Evolutionary conservation across 2,888 invertebrate species (phyloP).

Genomic region (Diarsia rubi): DNA sequence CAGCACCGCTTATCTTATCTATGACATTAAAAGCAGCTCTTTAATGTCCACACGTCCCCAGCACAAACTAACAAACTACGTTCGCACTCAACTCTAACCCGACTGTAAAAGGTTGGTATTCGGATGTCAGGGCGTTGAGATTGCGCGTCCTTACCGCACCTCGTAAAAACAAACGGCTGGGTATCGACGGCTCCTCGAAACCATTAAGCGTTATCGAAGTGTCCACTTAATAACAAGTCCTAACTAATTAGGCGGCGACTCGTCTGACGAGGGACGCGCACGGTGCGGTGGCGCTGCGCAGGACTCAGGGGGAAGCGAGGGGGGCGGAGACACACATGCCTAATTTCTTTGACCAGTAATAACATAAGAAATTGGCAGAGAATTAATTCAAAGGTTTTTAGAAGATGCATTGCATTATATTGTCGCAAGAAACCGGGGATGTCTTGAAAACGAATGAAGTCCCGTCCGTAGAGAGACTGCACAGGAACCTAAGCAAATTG

Average conservation of each 20-base stretch:
- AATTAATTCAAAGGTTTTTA: conserved; percentile 9
- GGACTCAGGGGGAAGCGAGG: no score
- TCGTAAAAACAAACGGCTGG: conserved; percentile 73
- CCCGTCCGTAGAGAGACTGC: not conserved
- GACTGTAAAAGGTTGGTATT: conserved; percentile 28
- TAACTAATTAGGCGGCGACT: conserved; percentile 78
- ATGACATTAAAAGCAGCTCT: conserved; percentile 76
- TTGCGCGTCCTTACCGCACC: conserved; percentile 51
- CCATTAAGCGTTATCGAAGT: conserved; percentile 78
- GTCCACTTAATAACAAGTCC: conserved; percentile 75
- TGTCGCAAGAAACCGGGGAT: conserved; percentile 3
- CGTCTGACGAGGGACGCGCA: conserved; percentile 40
- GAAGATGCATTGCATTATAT: not conserved
- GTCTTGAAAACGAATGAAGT: conserved; percentile 1
- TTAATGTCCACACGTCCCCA: conserved; percentile 64
- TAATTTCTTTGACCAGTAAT: conserved; percentile 20
- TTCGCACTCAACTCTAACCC: conserved; percentile 17
- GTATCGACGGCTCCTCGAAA: conserved; percentile 68
- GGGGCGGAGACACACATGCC: not conserved
- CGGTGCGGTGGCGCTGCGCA: not conserved
- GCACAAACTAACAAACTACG: conserved; percentile 12
- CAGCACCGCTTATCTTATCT: conserved; percentile 77
- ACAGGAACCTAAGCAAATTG: not conserved
- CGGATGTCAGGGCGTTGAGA: not conserved
- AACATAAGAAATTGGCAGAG: conserved; percentile 1